Conservation (phyloP, 2,113 vertebrate species). For the Alces alces region DNA sequence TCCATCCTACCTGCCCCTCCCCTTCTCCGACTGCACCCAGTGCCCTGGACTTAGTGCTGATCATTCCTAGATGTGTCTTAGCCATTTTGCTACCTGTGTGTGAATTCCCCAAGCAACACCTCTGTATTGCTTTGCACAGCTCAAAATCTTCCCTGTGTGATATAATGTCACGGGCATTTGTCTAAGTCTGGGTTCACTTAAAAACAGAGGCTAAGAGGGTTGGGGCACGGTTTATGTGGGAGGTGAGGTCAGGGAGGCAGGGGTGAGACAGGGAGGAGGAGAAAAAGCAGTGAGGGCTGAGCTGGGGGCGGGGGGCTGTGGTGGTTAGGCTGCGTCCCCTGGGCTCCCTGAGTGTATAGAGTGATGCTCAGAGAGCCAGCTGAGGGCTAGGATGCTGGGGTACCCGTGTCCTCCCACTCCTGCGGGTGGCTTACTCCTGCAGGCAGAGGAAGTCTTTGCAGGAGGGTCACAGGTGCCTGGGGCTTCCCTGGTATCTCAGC, state of each 20-base stretch:
- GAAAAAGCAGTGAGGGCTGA: background rate
- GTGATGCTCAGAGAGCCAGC: rapidly evolving
- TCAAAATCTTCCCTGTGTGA: background rate
- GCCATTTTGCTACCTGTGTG: background rate
- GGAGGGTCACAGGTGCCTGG: background rate
- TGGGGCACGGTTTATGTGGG: background rate
- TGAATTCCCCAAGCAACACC: no score
- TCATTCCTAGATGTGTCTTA: rapidly evolving
- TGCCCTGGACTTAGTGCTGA: background rate
- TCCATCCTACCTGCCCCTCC: rapidly evolving
- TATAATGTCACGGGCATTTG: rapidly evolving
- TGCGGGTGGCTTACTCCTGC: rapidly evolving
- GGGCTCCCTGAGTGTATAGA: background rate
- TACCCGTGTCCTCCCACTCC: no score
- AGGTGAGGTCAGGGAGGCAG: background rate
- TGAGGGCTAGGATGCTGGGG: background rate
- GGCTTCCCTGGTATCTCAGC: background rate
- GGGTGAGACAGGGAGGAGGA: rapidly evolving
- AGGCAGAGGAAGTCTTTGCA: background rate
- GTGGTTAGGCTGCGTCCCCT: background rate
- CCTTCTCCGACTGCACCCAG: rapidly evolving
- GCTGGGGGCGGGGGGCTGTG: rapidly evolving
- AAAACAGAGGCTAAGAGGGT: background rate
- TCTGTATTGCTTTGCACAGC: rapidly evolving
- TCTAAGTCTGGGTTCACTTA: background rate